These are phyloP conservation scores for Sebastolobus alascanus DNA, from an alignment of 2,797 vertebrate genomes.

Conservation along the genomic window DNA sequence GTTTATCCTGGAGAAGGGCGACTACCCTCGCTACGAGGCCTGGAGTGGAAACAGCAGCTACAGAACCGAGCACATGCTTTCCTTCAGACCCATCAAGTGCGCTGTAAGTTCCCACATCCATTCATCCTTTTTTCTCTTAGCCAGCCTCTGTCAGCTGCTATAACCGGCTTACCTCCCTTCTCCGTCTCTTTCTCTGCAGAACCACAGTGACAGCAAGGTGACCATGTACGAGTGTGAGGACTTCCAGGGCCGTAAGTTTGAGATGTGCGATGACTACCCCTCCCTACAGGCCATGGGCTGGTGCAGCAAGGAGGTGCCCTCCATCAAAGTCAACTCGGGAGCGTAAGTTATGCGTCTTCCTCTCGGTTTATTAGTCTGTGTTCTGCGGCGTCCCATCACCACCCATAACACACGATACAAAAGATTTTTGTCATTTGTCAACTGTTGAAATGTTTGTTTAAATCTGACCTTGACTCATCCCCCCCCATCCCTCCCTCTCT, in stretches of 20 bases:
- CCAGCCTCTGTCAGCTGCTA: background rate
- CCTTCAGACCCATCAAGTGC: slow-evolving; percentile 94
- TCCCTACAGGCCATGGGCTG: slow-evolving; percentile 98
- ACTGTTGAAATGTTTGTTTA: background rate
- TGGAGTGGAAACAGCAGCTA: slow-evolving; percentile 97
- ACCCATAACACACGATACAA: background rate
- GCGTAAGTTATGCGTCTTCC: slow-evolving; percentile 86
- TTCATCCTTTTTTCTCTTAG: background rate
- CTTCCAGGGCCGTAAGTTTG: slow-evolving; percentile 96
- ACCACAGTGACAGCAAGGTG: slow-evolving; percentile 93
- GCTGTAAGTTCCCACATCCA: slow-evolving; percentile 85
- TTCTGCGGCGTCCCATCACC: background rate
- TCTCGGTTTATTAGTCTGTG: background rate
- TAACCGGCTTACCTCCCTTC: background rate
- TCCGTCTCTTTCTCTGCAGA: slow-evolving; percentile 64
- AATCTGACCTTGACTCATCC: background rate
- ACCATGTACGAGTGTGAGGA: slow-evolving; percentile 94
- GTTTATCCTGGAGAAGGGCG: slow-evolving; percentile 98
- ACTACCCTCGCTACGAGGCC: slow-evolving; percentile 94
- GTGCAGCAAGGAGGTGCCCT: slow-evolving; percentile 96
- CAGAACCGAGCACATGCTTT: slow-evolving; percentile 95
- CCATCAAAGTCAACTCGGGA: slow-evolving; percentile 95
- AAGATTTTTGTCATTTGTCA: no score
- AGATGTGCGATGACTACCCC: slow-evolving; percentile 95
- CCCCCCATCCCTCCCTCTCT: background rate